Evolutionary conservation across 2,888 invertebrate species (phyloP), one percentile per base, ranked within the genome.

Genomic region (Ramazzottius varieornatus): DNA sequence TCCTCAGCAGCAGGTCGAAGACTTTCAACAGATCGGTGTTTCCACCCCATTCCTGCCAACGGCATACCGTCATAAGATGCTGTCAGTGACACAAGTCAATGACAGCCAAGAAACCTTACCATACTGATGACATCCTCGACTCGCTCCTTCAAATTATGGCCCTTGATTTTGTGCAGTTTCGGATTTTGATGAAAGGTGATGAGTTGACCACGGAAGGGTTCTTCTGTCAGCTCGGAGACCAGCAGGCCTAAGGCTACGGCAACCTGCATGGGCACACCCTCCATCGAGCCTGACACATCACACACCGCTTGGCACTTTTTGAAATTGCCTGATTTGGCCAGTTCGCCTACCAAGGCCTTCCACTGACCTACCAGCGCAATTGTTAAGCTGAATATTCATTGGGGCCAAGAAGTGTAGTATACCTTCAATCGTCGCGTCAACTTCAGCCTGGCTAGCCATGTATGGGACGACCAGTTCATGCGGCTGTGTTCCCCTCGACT

Each of bases 241-340:
- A 69, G 64, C 32, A 70, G 65, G 16, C 69, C 68, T 13, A 70
- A 65, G 0, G 68, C 68, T 1, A 70, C 54, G 1, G 70, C 70
- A 29, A 66, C 69, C 24, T 66, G 32, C 67, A 70, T 69, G 16
- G 69, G 69, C 0, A 66, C 46, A 20, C 68, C 69, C 4, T 2
- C 4, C 69, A 70, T 69, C 1, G 68, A 68, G n/a, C 68, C 68
- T 32, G 66, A 66, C 24, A 69, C 69, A 64, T 70, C 70, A 46
- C 68, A 68, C 1, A 70, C 65, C 2, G 68, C 63, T 2, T 69
- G 46, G 8, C 66, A 66, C 16, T 54, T 8, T 8, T 29, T 16
- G 54, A 54, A 54, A 29, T 29, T 13, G 8, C 54, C 54, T 8
- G 54, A 16, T 24, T 54, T 24, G 13, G 54, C 54, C 4, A 54